Evolutionary conservation across 2,113 vertebrate genomes (phyloP), one percentile per base, ranked within the genome.

Genomic region (Vombatus ursinus): DNA sequence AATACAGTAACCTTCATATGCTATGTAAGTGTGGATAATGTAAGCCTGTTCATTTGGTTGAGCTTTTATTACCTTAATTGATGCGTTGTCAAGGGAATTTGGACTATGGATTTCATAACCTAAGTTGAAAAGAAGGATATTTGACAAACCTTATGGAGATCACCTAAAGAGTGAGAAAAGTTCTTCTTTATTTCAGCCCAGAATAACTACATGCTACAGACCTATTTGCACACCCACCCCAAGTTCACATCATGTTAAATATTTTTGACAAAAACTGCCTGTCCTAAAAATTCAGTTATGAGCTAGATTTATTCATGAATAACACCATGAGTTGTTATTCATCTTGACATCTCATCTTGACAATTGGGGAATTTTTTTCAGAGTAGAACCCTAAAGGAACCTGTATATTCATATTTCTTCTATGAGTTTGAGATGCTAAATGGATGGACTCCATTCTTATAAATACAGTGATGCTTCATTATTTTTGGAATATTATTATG

Each of bases 11-110:
- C 19, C 26, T 37, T 44, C 24, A 3, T 9, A 44, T 50, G 50
- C 57, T 90, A 2, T 19, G 68, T 19, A 89, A 11, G 3, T 92
- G 0, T 90, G 0, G n/a, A 44, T 91, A 49, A 93, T 90, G 90
- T 91, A 16, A 48, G 84, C 10, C 51, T 92, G 91, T 84, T 0
- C 54, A 52, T 95, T 93, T 22, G 57, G 26, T 94, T 50, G 92
- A 89, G 6, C 47, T 96, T 96, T 16, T 93, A 93, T 19, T 50
- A 25, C 8, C 91, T 96, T 50, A 8, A 5, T 94, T 97, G 96
- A n/a, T 96, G 10, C 90, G n/a, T 84, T 50, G 25, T 25, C 94
- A 90, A 94, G 84, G 26, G 95, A 96, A 96, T 95, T 94, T 95
- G 57, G 31, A n/a, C 93, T 84, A 68, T 91, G 93, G 19, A 77